These are phyloP conservation scores for Crenichthys baileyi DNA, from an alignment of 2,797 vertebrate species.

Conservation along the genomic window DNA sequence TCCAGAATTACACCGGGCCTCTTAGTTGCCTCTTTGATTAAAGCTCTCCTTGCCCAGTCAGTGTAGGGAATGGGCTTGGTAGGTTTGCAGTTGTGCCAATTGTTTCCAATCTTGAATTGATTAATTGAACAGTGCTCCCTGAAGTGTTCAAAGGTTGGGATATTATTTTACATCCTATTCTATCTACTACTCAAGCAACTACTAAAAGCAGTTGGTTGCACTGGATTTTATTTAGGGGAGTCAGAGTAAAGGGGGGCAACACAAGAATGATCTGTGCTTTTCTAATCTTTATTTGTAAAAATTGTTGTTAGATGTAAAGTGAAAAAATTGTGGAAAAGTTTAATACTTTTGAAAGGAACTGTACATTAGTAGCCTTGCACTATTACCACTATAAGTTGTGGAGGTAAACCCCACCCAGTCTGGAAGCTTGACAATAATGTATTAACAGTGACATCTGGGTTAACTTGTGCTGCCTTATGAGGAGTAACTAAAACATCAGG, in stretches of 20 bases:
- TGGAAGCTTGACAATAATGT: constrained; percentile 22
- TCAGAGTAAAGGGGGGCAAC: not conserved
- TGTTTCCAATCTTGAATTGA: too few species aligned
- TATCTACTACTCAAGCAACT: not conserved
- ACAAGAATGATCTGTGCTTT: not conserved
- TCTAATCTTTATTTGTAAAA: not conserved
- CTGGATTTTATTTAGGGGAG: too few species aligned
- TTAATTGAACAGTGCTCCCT: too few species aligned
- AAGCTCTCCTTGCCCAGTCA: not conserved
- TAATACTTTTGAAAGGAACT: not conserved
- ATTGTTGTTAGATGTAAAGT: not conserved
- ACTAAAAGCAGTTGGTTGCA: not conserved
- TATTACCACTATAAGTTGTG: not conserved
- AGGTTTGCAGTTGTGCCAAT: too few species aligned
- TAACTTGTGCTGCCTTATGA: constrained; percentile 12
- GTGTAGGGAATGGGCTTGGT: too few species aligned
- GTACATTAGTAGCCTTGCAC: not conserved
- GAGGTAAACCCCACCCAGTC: constrained; percentile 45
- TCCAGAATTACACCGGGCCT: not conserved
- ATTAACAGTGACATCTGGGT: constrained; percentile 32
- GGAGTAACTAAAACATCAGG: constrained; percentile 18
- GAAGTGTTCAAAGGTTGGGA: not conserved
- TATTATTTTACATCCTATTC: not conserved
- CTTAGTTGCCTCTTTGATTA: not conserved
- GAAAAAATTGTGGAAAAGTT: not conserved